Evolutionary conservation across 2,797 vertebrate species (phyloP).

Genomic region (Chiroxiphia lanceolata): DNA sequence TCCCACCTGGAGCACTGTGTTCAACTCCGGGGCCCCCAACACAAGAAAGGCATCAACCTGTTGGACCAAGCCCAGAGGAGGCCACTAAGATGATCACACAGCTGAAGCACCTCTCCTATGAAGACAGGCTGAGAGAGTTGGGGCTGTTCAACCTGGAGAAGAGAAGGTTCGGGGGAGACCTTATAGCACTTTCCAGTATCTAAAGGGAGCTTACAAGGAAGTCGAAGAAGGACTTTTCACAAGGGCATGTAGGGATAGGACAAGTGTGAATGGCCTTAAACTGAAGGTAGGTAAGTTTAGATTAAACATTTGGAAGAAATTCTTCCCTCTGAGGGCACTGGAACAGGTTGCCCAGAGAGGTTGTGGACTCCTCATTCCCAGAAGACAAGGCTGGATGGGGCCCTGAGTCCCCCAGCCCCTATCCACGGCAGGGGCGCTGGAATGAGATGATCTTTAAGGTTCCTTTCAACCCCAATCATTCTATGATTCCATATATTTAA

Average conservation of each 20-base stretch:
- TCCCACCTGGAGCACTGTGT: background rate
- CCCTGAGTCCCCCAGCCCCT: too few relatives aligned
- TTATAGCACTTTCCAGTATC: background rate
- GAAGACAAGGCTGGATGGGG: background rate
- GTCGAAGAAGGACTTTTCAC: background rate
- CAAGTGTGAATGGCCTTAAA: background rate
- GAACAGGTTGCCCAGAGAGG: background rate
- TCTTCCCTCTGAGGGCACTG: background rate
- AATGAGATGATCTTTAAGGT: background rate
- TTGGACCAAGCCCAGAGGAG: background rate
- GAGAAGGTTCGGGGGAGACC: background rate
- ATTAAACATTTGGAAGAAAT: background rate
- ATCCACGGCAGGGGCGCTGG: background rate
- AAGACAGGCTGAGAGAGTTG: background rate
- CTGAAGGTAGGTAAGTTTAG: background rate
- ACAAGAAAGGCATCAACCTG: background rate
- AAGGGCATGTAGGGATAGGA: background rate
- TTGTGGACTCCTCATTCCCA: too few relatives aligned
- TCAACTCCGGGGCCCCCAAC: background rate
- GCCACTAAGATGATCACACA: background rate
- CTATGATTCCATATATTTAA: background rate
- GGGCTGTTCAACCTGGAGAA: background rate
- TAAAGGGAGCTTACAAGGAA: background rate
- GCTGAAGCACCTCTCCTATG: background rate
- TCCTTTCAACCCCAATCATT: background rate